These are phyloP conservation scores for Nycteola revayana DNA, from an alignment of 2,888 invertebrate genomes.

Conservation along the genomic window DNA sequence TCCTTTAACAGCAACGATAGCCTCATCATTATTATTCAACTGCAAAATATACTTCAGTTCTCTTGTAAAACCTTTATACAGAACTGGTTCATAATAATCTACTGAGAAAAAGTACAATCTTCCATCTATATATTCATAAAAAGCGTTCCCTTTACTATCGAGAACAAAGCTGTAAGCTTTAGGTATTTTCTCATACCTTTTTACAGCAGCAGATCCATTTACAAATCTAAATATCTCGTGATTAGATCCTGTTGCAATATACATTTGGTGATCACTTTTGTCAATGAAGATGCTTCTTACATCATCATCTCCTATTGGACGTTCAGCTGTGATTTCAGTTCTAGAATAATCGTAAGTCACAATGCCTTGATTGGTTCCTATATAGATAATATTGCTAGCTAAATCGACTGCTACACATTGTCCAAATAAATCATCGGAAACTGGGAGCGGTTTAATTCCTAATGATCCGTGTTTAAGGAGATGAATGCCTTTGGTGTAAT, in stretches of 20 bases:
- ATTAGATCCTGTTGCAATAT: constrained; percentile 61
- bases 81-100: constrained; percentile 66
- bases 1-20: constrained; percentile 67
- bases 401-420: constrained; percentile 66
- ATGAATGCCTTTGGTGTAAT: constrained; percentile 71
- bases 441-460: constrained; percentile 60
- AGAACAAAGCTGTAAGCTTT: constrained; percentile 69
- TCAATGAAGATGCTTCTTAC: constrained; percentile 66
- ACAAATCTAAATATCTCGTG: constrained; percentile 66
- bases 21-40: constrained; percentile 64
- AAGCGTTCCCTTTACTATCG: constrained; percentile 62
- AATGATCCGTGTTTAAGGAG: constrained; percentile 64
- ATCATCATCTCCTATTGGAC: constrained; percentile 74
- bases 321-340: constrained; percentile 60
- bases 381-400: constrained; percentile 53
- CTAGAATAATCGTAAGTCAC: constrained; percentile 62
- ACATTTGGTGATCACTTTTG: constrained; percentile 64
- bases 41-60: constrained; percentile 67
- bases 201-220: constrained; percentile 68
- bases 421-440: constrained; percentile 61
- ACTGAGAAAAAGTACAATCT: constrained; percentile 64
- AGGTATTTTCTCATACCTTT: constrained; percentile 63
- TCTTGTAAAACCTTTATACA: constrained; percentile 70
- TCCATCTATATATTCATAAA: constrained; percentile 70
- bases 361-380: constrained; percentile 71